Evolutionary conservation across 64 coral and sea anemone species (phyloP).

Genomic region (Astreopora myriophthalma): DNA sequence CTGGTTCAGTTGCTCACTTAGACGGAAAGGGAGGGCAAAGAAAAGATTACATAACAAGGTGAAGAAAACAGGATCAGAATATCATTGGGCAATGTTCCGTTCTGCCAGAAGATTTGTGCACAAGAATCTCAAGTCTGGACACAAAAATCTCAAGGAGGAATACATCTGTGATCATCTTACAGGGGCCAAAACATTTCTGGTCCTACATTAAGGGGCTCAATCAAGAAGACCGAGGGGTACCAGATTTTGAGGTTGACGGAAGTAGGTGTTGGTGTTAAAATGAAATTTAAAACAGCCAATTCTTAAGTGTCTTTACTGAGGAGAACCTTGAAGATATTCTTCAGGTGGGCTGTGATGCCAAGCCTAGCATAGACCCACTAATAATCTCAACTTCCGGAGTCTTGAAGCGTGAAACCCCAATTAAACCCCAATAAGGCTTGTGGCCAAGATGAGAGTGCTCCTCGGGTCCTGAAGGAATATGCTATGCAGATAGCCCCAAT

Average conservation of each 20-base stretch:
- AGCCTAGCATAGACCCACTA: not conserved
- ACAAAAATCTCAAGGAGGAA: no score
- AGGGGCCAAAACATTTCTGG: slow-evolving; percentile 31
- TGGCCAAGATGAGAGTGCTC: not conserved
- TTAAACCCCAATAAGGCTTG: not conserved
- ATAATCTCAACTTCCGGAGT: slow-evolving; percentile 9
- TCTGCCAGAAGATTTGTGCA: slow-evolving; percentile 13
- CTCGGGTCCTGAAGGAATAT: not conserved
- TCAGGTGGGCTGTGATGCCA: not conserved
- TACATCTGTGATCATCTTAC: slow-evolving; percentile 4
- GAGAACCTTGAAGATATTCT: not conserved
- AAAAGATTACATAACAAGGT: slow-evolving; percentile 62
- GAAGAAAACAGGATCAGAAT: slow-evolving; percentile 56
- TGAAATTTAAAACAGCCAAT: slow-evolving; percentile 56
- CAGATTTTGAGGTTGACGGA: slow-evolving; percentile 25
- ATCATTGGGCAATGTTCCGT: slow-evolving; percentile 32
- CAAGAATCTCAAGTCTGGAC: slow-evolving; percentile 5
- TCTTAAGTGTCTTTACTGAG: slow-evolving; percentile 38
- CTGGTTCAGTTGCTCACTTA: slow-evolving; percentile 44
- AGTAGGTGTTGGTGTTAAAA: slow-evolving; percentile 39
- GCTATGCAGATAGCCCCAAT: not conserved
- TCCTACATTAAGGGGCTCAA: slow-evolving; percentile 33
- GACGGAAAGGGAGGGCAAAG: slow-evolving; percentile 4
- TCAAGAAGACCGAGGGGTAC: slow-evolving; percentile 34
- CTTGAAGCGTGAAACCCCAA: not conserved